Conservation (phyloP, 2,888 invertebrate species). For the Leptinotarsa juncta region DNA sequence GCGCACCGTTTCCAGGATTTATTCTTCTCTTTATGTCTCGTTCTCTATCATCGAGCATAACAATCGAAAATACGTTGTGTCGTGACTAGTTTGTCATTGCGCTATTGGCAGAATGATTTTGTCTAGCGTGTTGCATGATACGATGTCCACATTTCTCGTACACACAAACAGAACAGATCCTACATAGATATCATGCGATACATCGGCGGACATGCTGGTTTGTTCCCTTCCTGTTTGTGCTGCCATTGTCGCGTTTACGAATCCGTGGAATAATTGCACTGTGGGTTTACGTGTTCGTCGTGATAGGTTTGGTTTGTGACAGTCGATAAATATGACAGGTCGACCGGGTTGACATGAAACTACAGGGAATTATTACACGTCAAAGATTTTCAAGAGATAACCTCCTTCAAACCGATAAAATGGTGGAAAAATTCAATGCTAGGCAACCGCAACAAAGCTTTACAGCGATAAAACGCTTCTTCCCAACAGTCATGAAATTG, state of each 20-base stretch:
- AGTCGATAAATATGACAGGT: constrained; percentile 11
- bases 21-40: constrained; percentile 39
- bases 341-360: neutral
- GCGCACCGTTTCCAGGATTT: constrained; percentile 38
- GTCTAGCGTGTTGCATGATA: constrained; percentile 58
- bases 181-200: constrained; percentile 45
- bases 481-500: no score
- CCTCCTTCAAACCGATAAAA: neutral
- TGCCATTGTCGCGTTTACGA: constrained; percentile 48
- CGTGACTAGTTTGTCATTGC: constrained; percentile 54
- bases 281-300: constrained; percentile 19
- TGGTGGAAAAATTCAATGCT: no score
- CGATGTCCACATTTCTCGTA: constrained; percentile 51
- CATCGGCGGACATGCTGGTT: constrained; percentile 50
- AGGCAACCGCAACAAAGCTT: no score
- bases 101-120: constrained; percentile 47
- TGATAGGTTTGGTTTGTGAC: neutral
- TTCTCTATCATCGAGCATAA: constrained; percentile 45
- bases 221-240: constrained; percentile 50
- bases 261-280: constrained; percentile 46
- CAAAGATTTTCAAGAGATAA: neutral
- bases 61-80: constrained; percentile 45
- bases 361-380: neutral
- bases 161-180: constrained; percentile 52
- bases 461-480: no score